A percentile compares a stretch with the other conserved stretches of the same genome.
Conservation (phyloP, 2,113 vertebrate species). For the Amblyornis subalaris region DNA sequence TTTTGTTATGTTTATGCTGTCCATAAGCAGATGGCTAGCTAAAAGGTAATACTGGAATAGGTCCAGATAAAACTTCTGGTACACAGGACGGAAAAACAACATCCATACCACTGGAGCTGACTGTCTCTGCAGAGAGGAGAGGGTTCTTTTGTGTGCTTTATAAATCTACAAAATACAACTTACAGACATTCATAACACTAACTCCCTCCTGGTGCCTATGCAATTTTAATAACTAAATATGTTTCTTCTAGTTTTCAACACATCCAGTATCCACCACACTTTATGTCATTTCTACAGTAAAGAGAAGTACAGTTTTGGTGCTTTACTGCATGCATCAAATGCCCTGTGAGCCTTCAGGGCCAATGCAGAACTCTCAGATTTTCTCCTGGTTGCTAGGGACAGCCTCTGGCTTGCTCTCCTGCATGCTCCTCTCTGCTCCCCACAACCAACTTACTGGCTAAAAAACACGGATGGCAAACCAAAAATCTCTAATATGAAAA, state of each 20-base stretch:
- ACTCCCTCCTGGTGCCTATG: not conserved
- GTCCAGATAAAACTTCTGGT: not conserved
- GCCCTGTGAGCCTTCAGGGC: not conserved
- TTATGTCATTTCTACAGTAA: not conserved
- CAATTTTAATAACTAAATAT: not conserved
- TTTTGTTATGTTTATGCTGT: not conserved
- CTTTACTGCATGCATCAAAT: not conserved
- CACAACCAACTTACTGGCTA: not conserved
- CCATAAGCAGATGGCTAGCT: not conserved
- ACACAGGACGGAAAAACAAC: not conserved
- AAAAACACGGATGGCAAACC: not conserved
- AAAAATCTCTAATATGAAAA: not conserved
- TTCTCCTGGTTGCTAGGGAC: not conserved
- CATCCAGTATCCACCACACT: not conserved
- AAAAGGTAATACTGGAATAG: not conserved
- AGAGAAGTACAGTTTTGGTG: not conserved
- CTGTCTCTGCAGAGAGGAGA: accelerated
- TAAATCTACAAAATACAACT: not conserved
- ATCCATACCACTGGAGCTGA: not conserved
- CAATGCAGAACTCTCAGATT: not conserved
- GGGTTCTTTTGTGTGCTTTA: not conserved
- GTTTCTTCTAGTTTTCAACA: not conserved
- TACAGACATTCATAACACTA: not conserved
- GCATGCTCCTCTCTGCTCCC: not conserved
- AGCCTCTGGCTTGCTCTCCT: not conserved